Conservation (phyloP, 2,113 vertebrate genomes). For the Pelecanus crispus region DNA sequence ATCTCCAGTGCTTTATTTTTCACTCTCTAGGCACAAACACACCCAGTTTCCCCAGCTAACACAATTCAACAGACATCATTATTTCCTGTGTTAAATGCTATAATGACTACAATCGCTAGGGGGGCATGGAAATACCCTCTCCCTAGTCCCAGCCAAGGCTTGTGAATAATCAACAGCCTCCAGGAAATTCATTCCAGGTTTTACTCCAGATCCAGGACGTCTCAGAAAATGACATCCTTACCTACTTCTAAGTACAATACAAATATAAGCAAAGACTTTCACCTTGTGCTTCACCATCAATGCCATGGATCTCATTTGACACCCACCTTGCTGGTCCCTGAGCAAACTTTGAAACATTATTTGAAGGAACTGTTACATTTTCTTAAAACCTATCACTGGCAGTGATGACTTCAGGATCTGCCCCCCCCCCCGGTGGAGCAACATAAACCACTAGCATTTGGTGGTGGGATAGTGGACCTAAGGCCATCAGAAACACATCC, state of each 20-base stretch:
- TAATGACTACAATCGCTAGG: neutral
- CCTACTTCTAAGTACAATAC: neutral
- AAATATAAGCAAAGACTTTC: neutral
- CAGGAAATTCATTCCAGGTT: neutral
- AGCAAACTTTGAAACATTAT: neutral
- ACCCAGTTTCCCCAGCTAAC: neutral
- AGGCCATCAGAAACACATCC: neutral
- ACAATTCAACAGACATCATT: neutral
- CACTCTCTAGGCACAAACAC: neutral
- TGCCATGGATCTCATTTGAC: neutral
- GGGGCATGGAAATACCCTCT: neutral
- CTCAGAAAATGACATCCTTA: neutral
- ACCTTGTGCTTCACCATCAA: neutral
- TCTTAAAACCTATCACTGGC: neutral
- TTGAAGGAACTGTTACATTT: neutral
- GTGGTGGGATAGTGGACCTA: neutral
- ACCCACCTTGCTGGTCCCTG: neutral
- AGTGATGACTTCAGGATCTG: neutral
- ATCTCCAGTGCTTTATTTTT: neutral
- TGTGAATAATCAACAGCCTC: neutral
- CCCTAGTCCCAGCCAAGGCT: neutral
- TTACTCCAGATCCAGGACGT: neutral
- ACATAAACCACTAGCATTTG: neutral
- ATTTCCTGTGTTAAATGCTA: conserved; percentile 9
- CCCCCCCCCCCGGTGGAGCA: neutral